Evolutionary conservation across 2,113 vertebrate genomes (phyloP), one percentile per base, ranked within the genome.

Genomic region (Excalfactoria chinensis): DNA sequence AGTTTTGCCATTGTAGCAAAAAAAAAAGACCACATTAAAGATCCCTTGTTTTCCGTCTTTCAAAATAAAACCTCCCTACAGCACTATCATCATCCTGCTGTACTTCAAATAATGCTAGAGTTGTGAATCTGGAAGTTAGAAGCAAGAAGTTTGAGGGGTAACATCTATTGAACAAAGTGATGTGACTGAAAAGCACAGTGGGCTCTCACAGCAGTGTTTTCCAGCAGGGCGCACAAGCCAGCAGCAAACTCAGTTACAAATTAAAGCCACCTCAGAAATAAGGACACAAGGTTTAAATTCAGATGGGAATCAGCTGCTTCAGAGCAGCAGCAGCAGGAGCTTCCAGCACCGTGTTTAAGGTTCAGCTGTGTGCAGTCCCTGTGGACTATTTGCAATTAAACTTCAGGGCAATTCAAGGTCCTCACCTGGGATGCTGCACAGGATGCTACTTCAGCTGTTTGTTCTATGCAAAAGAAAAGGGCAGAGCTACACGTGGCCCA

Each of bases 21-120:
- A 37, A 37, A 37, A 62, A 64, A 79, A 80, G 66, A 84, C 73
- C 90, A 86, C 84, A 84, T 81, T 48, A 84, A 95, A 75, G 74
- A 68, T 51, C 75, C 21, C 2, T 48, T 70, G 55, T 80, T 85
- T 87, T 72, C 58, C 48, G 69, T 72, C 35, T 49, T 78, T 92
- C 46, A 62, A 72, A 88, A 69, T 30, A 78, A 79, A 96, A 58
- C n/a, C 82, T 53, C 35, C 62, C 59, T 71, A 66, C 66, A 82
- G 23, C 49, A 0, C 80, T 44, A 5, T 0, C n/a, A 75, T 53
- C 40, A 86, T 20, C 53, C 58, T 84, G 76, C 69, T 81, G 67
- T 68, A 51, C 58, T 86, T 81, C 49, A 78, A 76, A 43, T 37
- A 80, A 32, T 12, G 22, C 70, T 7, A 8, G 6, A 80, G 51